These are phyloP conservation scores for Python bivittatus DNA, from an alignment of 2,113 vertebrate genomes.

Conservation along the genomic window DNA sequence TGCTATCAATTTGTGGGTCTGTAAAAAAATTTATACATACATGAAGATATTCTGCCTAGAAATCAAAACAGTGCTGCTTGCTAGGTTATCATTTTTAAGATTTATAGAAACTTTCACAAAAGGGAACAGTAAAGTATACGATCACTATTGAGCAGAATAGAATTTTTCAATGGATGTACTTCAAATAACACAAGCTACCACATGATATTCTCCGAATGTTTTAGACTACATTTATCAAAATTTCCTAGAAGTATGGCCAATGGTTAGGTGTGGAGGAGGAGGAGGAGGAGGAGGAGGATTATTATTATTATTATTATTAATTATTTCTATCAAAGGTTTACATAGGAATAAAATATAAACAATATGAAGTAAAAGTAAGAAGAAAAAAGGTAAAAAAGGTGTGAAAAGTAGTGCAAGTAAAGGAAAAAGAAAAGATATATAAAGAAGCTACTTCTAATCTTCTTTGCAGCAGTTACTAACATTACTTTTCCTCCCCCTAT, in stretches of 20 bases:
- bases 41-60: background rate
- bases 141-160: background rate
- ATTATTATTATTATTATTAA: too few species aligned
- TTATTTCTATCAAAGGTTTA: background rate
- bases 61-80: background rate
- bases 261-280: too few species aligned
- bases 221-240: background rate
- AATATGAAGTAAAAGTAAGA: background rate
- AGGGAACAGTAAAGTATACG: background rate
- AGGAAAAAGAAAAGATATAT: background rate
- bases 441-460: background rate
- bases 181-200: background rate
- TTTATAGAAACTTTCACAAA: background rate
- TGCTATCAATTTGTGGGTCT: background rate
- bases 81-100: background rate
- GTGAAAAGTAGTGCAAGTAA: background rate
- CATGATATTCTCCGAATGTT: background rate
- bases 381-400: background rate
- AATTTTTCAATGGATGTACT: background rate
- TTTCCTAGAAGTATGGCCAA: background rate
- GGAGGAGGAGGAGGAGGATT: too few species aligned
- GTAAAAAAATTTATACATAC: background rate
- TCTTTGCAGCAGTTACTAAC: background rate
- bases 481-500: background rate
- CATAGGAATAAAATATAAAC: background rate